Base-by-base conservation (phyloP, 2,888 invertebrate species). In the Corbicula japonica region DNA sequence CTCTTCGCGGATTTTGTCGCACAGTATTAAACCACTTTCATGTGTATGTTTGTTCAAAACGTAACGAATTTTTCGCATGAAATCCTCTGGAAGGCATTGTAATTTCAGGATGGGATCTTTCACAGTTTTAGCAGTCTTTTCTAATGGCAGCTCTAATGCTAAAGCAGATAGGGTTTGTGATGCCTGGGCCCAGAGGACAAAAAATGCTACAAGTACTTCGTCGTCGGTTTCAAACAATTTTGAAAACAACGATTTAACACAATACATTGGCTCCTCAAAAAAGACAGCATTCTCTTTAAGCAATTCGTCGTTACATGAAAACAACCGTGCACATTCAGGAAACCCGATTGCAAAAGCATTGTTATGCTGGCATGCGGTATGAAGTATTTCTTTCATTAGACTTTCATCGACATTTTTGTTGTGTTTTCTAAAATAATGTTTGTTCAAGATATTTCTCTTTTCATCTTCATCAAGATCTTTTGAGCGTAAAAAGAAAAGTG, bases 291-390 rank as follows among this genome's bases (percentile, higher is more conserved):
- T n/a, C n/a, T 54, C 32, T 54, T 30, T 30, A 4, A 18, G 18
- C 5, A 54, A 32, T 5, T 10, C 3, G 1, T 30, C 54, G n/a
- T 54, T 10, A 32, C 23, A 6, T 21, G 21, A 54, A 32, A 30
- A 54, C n/a, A 54, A 32, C n/a, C 32, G 30, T 32, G 54, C 54
- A 30, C 54, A 54, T 32, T 54, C 54, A 2, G 54, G 54, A n/a
- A 54, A 54, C 8, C 54, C 54, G 3, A 54, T 18, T 3, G 18
- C n/a, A 54, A 18, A 54, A 6, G 54, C 15, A 6, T 30, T 32
- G 3, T 30, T 4, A 3, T 10, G 15, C 8, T 32, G 15, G n/a
- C 54, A 32, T 6, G 12, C 32, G 10, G 4, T 32, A 21, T 18
- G 2, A 12, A n/a, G 6, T 32, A 32, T 18, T 5, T 10, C 32